phyloP scores from a whole-genome alignment of 2,888 invertebrate species.

The Melanostoma mellinum region DNA sequence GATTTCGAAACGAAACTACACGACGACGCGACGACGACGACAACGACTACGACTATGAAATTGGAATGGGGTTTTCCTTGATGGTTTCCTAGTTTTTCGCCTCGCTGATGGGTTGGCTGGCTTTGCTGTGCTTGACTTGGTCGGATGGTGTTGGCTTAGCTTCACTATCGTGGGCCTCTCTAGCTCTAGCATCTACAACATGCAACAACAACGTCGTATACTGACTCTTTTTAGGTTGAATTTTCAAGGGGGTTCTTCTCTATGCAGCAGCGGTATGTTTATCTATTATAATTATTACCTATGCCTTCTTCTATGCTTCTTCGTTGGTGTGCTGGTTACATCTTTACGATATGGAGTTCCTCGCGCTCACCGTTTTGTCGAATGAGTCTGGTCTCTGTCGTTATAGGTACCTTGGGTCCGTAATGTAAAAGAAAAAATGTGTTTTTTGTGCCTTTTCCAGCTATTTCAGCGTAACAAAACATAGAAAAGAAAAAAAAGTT shows the following conservation, averaged over 20 bases:
- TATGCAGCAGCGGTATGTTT: slow-evolving; percentile 37
- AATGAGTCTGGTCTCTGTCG: slow-evolving; percentile 12
- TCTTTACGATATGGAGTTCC: slow-evolving; percentile 41
- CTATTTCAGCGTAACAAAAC: slow-evolving; percentile 48
- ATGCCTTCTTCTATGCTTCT: slow-evolving; percentile 13
- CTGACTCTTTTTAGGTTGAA: slow-evolving; percentile 59
- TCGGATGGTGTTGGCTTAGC: slow-evolving; percentile 47
- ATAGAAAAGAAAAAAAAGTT: slow-evolving; percentile 23
- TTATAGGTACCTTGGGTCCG: slow-evolving; percentile 3
- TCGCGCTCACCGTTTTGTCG: neutral
- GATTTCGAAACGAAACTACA: slow-evolving; percentile 63
- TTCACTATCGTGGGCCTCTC: slow-evolving; percentile 26
- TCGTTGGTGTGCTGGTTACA: slow-evolving; percentile 51
- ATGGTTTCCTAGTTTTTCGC: slow-evolving; percentile 72
- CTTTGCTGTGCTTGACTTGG: slow-evolving; percentile 37
- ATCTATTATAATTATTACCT: slow-evolving; percentile 60
- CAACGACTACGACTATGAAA: slow-evolving; percentile 42
- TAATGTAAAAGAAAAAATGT: slow-evolving; percentile 32
- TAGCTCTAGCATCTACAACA: slow-evolving; percentile 34
- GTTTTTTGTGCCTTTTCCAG: slow-evolving; percentile 58
- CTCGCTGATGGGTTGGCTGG: slow-evolving; percentile 56
- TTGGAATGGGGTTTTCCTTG: slow-evolving; percentile 73
- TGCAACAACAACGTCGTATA: slow-evolving; percentile 36
- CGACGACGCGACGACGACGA: slow-evolving; percentile 13
- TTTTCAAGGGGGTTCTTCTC: slow-evolving; percentile 64